These are phyloP conservation scores for Anas platyrhynchos DNA, from an alignment of 2,113 vertebrate genomes.

Conservation along the genomic window DNA sequence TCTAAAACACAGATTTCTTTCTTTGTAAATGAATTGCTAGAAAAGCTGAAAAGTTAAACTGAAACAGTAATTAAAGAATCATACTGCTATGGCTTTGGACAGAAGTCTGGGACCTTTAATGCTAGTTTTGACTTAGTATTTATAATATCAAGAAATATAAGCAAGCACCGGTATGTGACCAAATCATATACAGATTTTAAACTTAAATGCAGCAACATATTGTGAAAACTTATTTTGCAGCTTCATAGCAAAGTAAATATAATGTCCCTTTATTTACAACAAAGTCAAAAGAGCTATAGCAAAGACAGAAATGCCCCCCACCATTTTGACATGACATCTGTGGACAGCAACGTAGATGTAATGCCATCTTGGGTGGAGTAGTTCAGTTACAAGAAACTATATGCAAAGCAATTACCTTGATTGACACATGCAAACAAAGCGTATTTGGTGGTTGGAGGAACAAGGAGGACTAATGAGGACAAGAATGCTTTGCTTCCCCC, in stretches of 20 bases:
- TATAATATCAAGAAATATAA: neutral
- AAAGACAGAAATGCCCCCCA: neutral
- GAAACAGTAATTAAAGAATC: neutral
- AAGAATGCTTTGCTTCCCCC: neutral
- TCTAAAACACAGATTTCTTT: neutral
- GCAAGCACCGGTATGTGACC: too few species aligned
- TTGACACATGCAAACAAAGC: neutral
- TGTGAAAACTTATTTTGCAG: neutral
- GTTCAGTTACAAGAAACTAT: neutral
- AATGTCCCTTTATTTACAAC: neutral
- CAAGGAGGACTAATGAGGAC: neutral
- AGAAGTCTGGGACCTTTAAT: neutral
- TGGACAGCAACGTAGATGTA: neutral
- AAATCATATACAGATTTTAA: rapidly evolving
- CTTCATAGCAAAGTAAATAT: neutral
- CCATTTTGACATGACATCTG: neutral
- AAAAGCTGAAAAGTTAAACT: neutral
- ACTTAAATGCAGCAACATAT: rapidly evolving
- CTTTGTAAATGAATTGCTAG: neutral
- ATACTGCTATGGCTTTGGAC: neutral
- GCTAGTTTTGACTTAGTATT: neutral
- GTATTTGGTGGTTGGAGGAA: neutral
- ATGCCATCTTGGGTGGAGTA: neutral
- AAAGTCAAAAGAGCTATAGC: neutral
- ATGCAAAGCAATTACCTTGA: neutral